Evolutionary conservation across 2,888 invertebrate genomes (phyloP).

Genomic region (Rhagium mordax): DNA sequence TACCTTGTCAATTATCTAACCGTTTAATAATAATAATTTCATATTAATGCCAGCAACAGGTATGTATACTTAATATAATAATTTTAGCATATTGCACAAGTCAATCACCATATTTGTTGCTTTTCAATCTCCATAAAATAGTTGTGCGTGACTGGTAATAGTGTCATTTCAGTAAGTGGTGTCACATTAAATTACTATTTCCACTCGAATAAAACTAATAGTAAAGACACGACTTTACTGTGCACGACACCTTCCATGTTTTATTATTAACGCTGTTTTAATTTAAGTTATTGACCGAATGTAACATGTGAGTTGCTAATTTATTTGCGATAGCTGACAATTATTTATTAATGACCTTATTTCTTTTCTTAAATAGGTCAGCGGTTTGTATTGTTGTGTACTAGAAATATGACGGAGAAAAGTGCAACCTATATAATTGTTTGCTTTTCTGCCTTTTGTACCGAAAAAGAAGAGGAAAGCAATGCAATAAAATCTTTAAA

Average conservation of each 20-base stretch:
- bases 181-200: conserved; percentile 50
- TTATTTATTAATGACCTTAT: background rate
- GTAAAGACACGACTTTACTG: conserved; percentile 42
- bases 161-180: conserved; percentile 47
- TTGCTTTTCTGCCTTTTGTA: too few species aligned
- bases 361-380: too few species aligned
- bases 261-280: conserved; percentile 17
- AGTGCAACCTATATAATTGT: too few species aligned
- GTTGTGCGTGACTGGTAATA: conserved; percentile 51
- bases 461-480: too few species aligned
- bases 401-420: too few species aligned
- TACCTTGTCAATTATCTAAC: conserved; percentile 15
- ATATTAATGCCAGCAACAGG: background rate
- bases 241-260: conserved; percentile 41
- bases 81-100: conserved; percentile 16
- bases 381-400: too few species aligned
- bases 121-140: conserved; percentile 46
- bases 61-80: conserved; percentile 7
- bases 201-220: conserved; percentile 44
- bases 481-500: too few species aligned
- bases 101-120: conserved; percentile 40
- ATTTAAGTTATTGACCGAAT: conserved; percentile 6
- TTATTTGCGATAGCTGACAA: background rate
- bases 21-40: conserved; percentile 20
- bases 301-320: background rate